Base-by-base conservation (phyloP, 2,113 vertebrate genomes). In the Formicarius rufipectus region DNA sequence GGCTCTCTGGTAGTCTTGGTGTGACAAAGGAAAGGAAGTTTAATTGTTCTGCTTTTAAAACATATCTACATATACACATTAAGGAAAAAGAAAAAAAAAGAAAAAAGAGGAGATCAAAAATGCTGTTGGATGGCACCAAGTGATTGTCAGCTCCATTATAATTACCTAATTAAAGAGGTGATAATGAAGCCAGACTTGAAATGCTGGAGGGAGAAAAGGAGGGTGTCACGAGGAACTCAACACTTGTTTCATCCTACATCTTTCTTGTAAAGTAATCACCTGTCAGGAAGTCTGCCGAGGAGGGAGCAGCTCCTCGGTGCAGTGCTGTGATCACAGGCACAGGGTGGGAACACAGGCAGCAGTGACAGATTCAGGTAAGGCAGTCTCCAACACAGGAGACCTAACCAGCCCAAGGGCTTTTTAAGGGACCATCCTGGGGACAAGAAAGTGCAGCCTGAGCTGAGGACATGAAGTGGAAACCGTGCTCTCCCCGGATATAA, bases 81-180 rank as follows among this genome's bases (percentile, higher is more conserved):
- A 39, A 45, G n/a, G n/a, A n/a, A n/a, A n/a, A n/a, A n/a, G n/a
- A n/a, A n/a, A n/a, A n/a, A n/a, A n/a, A n/a, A n/a, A n/a, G n/a
- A n/a, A 37, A 60, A 76, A 67, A 80, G 3, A 19, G 35, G 76
- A 95, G 72, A 97, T 95, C 85, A 96, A 96, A 94, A 87, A 84
- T 86, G 73, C 76, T 0, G n/a, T 96, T 80, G 78, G 52, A 94
- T 94, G 85, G 56, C 85, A 87, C 60, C 17, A 39, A 93, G 25
- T 94, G 93, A 94, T 94, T 97, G 96, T 94, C 96, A 97, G 72
- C 49, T 93, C 56, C 84, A 35, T 90, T 97, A 87, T 96, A 97
- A 95, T 96, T 95, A 96, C 86, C 96, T 66, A 96, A 93, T 96
- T 97, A 97, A 95, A 84, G 69, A 96, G 76, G 96, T 84, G 95